These are phyloP conservation scores for Polypedilum pembai DNA, from an alignment of 1,140 invertebrate species.

Conservation along the genomic window DNA sequence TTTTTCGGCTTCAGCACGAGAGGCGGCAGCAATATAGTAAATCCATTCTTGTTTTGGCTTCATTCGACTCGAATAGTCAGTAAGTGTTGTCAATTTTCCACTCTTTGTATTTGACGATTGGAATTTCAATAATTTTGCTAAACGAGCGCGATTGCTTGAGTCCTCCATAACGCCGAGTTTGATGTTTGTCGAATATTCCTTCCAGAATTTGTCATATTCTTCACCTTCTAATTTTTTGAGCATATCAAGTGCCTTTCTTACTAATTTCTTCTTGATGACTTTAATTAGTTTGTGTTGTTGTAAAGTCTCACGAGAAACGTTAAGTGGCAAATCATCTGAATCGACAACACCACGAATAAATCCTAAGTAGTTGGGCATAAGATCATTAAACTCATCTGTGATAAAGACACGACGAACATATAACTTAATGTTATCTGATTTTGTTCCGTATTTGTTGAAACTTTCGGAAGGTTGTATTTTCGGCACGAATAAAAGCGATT, in stretches of 20 bases:
- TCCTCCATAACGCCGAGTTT: slow-evolving; percentile 98
- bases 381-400: slow-evolving; percentile 98
- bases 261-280: slow-evolving; percentile 97
- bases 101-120: slow-evolving; percentile 67
- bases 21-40: slow-evolving; percentile 92
- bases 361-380: slow-evolving; percentile 96
- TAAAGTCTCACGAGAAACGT: slow-evolving; percentile 95
- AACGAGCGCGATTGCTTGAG: slow-evolving; percentile 85
- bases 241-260: slow-evolving; percentile 96
- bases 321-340: slow-evolving; percentile 97
- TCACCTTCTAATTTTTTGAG: slow-evolving; percentile 92
- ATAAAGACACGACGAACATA: slow-evolving; percentile 98
- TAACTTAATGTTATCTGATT: slow-evolving; percentile 90
- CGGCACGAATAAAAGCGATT: slow-evolving; percentile 90
- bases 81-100: slow-evolving; percentile 60
- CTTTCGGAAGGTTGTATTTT: slow-evolving; percentile 81
- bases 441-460: slow-evolving; percentile 92
- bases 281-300: slow-evolving; percentile 99
- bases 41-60: slow-evolving; percentile 94
- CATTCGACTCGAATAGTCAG: slow-evolving; percentile 93
- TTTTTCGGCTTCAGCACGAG: slow-evolving; percentile 77
- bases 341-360: slow-evolving; percentile 97
- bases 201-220: slow-evolving; percentile 94
- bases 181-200: slow-evolving; percentile 97
- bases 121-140: slow-evolving; percentile 93